These are phyloP conservation scores for Podocnemis expansa DNA, from an alignment of 2,113 vertebrate species.

Conservation along the genomic window DNA sequence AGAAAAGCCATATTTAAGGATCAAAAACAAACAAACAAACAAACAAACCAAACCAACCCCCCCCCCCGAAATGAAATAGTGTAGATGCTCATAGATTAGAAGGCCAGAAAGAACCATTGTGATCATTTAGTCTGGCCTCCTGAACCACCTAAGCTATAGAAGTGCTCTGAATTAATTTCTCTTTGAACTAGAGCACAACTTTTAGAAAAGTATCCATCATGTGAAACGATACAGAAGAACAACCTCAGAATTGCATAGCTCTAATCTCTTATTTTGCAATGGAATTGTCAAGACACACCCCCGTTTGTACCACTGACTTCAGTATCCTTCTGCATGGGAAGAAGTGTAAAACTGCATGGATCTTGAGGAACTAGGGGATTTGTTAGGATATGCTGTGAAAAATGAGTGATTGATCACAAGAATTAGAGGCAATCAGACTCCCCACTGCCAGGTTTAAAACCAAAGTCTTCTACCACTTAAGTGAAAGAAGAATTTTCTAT, in stretches of 20 bases:
- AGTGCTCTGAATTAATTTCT: not conserved
- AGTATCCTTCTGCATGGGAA: no score
- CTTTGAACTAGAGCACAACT: not conserved
- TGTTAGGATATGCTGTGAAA: not conserved
- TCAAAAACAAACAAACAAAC: no score
- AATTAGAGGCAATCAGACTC: slow-evolving; percentile 3
- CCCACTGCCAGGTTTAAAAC: not conserved
- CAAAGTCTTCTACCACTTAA: not conserved
- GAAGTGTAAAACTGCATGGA: not conserved
- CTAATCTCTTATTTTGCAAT: not conserved
- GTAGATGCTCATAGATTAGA: not conserved
- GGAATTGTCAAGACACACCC: not conserved
- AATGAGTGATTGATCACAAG: not conserved
- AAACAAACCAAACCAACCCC: no score
- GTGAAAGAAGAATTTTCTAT: no score
- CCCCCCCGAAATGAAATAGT: not conserved
- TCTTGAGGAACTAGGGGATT: not conserved
- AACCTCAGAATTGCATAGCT: not conserved
- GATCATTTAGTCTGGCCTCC: not conserved
- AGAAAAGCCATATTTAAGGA: not conserved
- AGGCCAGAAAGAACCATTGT: not conserved
- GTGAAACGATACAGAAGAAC: not conserved
- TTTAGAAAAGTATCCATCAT: not conserved
- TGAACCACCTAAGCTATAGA: not conserved
- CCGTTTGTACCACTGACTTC: not conserved